A percentile compares a stretch with the other conserved stretches of the same genome.
These are phyloP conservation scores for Aphidoletes aphidimyza DNA, from an alignment of 2,888 invertebrate genomes.

Conservation along the genomic window DNA sequence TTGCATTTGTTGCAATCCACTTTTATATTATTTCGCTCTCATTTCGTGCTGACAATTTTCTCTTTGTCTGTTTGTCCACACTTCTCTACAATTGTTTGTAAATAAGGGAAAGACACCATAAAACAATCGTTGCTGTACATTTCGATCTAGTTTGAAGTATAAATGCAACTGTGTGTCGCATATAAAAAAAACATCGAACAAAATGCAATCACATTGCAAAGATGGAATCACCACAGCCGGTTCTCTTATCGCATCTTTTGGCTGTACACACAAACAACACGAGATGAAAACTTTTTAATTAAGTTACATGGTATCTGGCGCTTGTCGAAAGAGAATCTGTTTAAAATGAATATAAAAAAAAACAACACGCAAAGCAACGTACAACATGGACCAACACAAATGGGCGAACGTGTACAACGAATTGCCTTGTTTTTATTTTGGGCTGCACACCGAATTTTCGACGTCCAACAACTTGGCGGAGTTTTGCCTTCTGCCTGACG, in stretches of 20 bases:
- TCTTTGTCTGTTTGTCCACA: neutral
- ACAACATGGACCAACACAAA: neutral
- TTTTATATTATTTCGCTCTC: neutral
- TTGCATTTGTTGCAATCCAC: neutral
- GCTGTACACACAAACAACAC: no score
- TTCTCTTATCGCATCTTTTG: neutral
- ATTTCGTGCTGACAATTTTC: neutral
- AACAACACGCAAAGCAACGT: neutral
- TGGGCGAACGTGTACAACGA: neutral
- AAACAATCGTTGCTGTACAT: neutral
- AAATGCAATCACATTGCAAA: constrained; percentile 31
- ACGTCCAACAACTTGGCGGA: neutral
- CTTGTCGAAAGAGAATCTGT: constrained; percentile 1
- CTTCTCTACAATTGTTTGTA: constrained; percentile 17
- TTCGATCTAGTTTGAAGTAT: neutral
- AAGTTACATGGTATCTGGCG: constrained; percentile 42
- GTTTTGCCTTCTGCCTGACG: neutral
- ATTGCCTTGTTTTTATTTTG: neutral
- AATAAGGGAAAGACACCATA: constrained; percentile 28
- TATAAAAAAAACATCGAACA: neutral
- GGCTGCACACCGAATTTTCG: neutral
- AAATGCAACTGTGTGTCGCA: neutral
- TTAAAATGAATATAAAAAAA: no score
- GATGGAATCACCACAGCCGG: constrained; percentile 3
- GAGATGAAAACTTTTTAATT: constrained; percentile 51